Evolutionary conservation across 2,797 vertebrate genomes (phyloP), one percentile per base, ranked within the genome.

Genomic region (Otus scops): DNA sequence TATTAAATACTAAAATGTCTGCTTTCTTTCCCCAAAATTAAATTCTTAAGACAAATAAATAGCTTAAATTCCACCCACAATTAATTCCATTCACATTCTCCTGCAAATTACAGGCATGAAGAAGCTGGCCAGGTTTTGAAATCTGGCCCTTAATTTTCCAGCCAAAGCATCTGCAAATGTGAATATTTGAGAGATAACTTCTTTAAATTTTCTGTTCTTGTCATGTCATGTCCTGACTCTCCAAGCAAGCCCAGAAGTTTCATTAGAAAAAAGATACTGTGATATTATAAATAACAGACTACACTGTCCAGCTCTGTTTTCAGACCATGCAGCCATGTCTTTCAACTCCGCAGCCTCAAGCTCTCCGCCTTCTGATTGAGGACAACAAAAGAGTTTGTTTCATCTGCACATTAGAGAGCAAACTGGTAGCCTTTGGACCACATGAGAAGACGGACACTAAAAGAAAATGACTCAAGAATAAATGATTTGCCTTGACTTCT

Each of bases 131-230:
- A 92, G 75, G 69, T 94, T 97, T 91, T 85, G 71, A 96, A 94
- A 89, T 81, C 53, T 89, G 93, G 75, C 50, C 71, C 54, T 93
- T 88, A 75, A 7, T 77, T 93, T 92, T 81, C 30, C 69, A 93
- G 71, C 81, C 91, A 88, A 92, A 78, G 75, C 8, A 6, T 24
- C 54, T 77, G 69, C 60, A 56, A 91, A 93, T 73, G 59, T 57
- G 91, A 92, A 41, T 75, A 94, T 93, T 88, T 93, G 61, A 77
- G 79, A 93, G 94, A 89, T 50, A 93, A 78, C 34, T 93, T 81
- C 65, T 87, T 91, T 81, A 88, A 89, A 1, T 10, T 86, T 83
- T 61, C 68, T 95, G 34, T 39, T 88, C 73, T 78, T 93, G 76
- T 73, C 67, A 30, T 59, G 80, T 85, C 85, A 80, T 34, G 69